Conservation (phyloP, 2,113 vertebrate species). For the Rostratula benghalensis region DNA sequence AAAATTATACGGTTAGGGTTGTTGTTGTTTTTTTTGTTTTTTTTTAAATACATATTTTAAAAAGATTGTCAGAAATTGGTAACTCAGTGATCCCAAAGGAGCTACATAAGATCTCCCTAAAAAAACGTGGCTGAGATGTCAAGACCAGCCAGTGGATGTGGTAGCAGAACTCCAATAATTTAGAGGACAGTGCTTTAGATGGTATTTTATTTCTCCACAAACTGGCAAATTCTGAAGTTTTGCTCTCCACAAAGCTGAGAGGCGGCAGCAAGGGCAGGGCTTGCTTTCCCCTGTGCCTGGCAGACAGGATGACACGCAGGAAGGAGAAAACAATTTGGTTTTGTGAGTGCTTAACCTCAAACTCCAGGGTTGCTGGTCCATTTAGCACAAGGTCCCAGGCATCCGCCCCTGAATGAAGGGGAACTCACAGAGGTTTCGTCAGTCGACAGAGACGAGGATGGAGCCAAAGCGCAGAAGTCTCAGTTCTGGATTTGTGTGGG, state of each 20-base stretch:
- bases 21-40: fast-evolving
- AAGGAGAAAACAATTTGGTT: not conserved
- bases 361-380: not conserved
- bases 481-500: not conserved
- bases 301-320: not conserved
- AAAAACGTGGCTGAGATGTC: not conserved
- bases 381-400: not conserved
- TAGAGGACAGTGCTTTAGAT: not conserved
- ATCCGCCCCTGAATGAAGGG: not conserved
- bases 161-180: not conserved
- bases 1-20: not conserved
- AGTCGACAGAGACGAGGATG: not conserved
- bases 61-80: not conserved
- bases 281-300: not conserved
- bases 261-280: not conserved
- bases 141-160: not conserved
- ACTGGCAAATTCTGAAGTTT: not conserved
- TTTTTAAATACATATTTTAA: not conserved
- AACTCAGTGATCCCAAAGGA: not conserved
- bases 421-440: not conserved
- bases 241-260: not conserved
- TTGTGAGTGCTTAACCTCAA: not conserved
- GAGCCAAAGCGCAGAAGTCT: not conserved
- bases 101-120: not conserved
- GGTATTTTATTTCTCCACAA: not conserved